These are phyloP conservation scores for Actinia tenebrosa DNA, from an alignment of 64 coral and sea anemone genomes.

Conservation along the genomic window DNA sequence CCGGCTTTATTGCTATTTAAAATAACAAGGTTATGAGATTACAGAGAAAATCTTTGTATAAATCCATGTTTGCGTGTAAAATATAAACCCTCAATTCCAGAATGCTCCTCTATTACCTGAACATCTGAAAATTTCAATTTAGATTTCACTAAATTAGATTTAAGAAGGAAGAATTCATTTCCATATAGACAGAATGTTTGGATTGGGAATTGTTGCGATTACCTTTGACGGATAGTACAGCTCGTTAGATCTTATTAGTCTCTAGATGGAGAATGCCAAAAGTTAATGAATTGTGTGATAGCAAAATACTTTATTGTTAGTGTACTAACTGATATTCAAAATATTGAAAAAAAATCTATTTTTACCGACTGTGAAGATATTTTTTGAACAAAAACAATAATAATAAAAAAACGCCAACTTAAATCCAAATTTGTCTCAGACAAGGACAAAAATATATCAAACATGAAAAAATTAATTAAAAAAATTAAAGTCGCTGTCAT, in stretches of 20 bases:
- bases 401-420: not conserved
- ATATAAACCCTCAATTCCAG: not conserved
- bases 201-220: not conserved
- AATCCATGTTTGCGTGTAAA: not conserved
- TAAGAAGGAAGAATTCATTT: not conserved
- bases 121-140: not conserved
- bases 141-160: not conserved
- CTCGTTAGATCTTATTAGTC: not conserved
- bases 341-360: not conserved
- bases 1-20: not conserved
- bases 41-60: not conserved
- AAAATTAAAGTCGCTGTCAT: not conserved
- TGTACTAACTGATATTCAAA: not conserved
- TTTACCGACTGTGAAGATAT: not conserved
- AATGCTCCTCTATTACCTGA: not conserved
- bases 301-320: not conserved
- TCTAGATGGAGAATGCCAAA: not conserved
- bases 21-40: not conserved
- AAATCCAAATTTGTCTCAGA: not conserved
- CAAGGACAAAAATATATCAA: not conserved
- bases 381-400: not conserved
- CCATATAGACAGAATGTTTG: not conserved
- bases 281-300: not conserved
- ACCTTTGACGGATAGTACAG: not conserved
- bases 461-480: not conserved